Percentiles rank a stretch among this genome's conserved stretches.
Evolutionary conservation across 2,797 vertebrate genomes (phyloP).

Genomic region (Sebastes steindachneri): DNA sequence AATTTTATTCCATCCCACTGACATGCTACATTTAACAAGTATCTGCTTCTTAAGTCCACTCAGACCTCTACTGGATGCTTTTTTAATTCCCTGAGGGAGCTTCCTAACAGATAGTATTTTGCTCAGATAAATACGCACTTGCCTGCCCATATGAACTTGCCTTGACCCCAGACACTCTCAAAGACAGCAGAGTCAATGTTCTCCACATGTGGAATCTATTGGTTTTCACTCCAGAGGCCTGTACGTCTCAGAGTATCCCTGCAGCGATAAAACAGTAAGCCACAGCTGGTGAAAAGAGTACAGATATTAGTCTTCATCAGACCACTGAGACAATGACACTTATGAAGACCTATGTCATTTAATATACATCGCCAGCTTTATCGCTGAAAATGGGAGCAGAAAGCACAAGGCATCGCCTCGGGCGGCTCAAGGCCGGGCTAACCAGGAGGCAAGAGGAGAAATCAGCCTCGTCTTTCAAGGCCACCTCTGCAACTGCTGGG

Average conservation of each 20-base stretch:
- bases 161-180: slow-evolving; percentile 58
- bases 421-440: slow-evolving; percentile 57
- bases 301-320: slow-evolving; percentile 80
- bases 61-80: neutral
- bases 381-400: slow-evolving; percentile 53
- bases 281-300: slow-evolving; percentile 57
- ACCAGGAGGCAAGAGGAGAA: slow-evolving; percentile 43
- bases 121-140: slow-evolving; percentile 38
- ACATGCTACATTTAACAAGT: slow-evolving; percentile 14
- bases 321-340: slow-evolving; percentile 75
- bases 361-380: slow-evolving; percentile 77
- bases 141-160: slow-evolving; percentile 42
- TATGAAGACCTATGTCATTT: slow-evolving; percentile 85
- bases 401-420: slow-evolving; percentile 15
- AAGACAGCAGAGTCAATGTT: slow-evolving; percentile 35
- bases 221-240: slow-evolving; percentile 46
- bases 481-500: slow-evolving; percentile 17
- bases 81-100: slow-evolving; percentile 17
- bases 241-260: slow-evolving; percentile 56
- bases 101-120: slow-evolving; percentile 4
- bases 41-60: slow-evolving; percentile 1
- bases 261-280: slow-evolving; percentile 64
- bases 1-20: neutral
- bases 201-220: slow-evolving; percentile 39
- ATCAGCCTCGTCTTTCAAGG: slow-evolving; percentile 52